Evolutionary conservation across 1,140 invertebrate genomes (phyloP).

Genomic region (Triops longicaudatus): DNA sequence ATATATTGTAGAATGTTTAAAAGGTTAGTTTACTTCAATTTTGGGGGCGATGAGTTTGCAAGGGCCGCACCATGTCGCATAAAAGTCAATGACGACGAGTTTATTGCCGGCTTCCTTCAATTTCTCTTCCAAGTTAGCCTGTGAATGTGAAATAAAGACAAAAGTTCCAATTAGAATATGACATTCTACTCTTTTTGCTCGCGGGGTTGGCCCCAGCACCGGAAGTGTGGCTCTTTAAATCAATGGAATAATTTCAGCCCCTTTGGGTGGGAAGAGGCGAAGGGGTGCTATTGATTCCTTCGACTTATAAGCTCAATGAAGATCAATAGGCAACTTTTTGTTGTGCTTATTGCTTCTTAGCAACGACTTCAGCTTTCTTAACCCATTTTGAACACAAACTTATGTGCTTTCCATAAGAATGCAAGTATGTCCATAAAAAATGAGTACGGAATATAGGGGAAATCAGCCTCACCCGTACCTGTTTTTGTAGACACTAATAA

Average conservation of each 20-base stretch:
- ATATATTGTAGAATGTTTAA: background rate
- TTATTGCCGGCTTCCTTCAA: constrained; percentile 66
- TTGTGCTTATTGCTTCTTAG: background rate
- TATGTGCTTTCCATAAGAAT: background rate
- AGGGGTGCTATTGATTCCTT: background rate
- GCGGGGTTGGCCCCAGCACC: background rate
- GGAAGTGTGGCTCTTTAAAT: background rate
- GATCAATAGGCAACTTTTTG: background rate
- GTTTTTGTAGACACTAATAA: no score
- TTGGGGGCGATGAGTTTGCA: constrained; percentile 85
- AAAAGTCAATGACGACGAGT: constrained; percentile 78
- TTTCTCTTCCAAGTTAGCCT: constrained; percentile 63
- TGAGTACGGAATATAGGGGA: no score
- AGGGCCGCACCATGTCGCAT: constrained; percentile 63
- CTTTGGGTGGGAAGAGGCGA: background rate
- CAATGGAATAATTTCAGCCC: background rate
- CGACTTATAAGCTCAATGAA: background rate
- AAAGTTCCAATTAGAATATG: background rate
- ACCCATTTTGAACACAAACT: background rate
- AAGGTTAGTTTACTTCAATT: constrained; percentile 40
- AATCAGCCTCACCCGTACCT: no score
- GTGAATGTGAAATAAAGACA: constrained; percentile 35
- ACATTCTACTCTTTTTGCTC: background rate
- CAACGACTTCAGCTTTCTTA: background rate
- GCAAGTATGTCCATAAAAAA: background rate